phyloP scores from a whole-genome alignment of 1,140 invertebrate species.

The Drosophila kanapiae region DNA sequence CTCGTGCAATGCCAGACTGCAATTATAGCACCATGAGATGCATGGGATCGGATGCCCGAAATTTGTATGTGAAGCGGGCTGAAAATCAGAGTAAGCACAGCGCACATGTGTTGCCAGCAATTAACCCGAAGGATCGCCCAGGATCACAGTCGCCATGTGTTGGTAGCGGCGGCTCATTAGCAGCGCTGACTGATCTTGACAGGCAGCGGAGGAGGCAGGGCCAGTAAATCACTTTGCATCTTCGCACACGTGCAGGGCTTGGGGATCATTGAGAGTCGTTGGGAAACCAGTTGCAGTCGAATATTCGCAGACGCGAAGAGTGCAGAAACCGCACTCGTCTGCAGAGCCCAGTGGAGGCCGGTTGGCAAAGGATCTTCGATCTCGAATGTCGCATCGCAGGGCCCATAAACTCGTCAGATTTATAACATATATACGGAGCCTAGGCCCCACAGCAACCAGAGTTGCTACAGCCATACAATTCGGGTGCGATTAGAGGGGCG shows the following conservation, averaged over 20 bases:
- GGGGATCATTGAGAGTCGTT: constrained; percentile 44
- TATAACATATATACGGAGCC: constrained; percentile 3
- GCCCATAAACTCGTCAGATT: constrained; percentile 35
- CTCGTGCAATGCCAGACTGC: constrained; percentile 58
- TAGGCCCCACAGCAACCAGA: constrained; percentile 9
- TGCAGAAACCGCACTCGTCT: constrained; percentile 28
- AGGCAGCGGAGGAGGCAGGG: constrained; percentile 27
- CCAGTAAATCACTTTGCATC: constrained; percentile 55
- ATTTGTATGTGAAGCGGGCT: constrained; percentile 30
- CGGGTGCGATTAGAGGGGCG: constrained; percentile 49
- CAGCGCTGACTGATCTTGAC: constrained; percentile 53
- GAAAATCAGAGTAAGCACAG: constrained; percentile 66
- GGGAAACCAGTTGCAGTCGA: constrained; percentile 60
- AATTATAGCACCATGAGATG: constrained; percentile 35
- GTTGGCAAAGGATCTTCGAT: constrained; percentile 56
- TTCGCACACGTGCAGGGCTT: constrained; percentile 61
- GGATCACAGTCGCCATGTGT: constrained; percentile 64
- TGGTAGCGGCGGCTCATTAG: constrained; percentile 55
- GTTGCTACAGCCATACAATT: constrained; percentile 17
- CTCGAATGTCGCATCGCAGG: constrained; percentile 8
- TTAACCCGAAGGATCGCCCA: constrained; percentile 46
- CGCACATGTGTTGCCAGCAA: constrained; percentile 60
- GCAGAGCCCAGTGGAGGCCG: constrained; percentile 57
- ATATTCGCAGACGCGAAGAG: constrained; percentile 1
- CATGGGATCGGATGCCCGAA: constrained; percentile 36